These are phyloP conservation scores for honey bee (Apis mellifera) DNA, from an alignment of 1,140 invertebrate genomes.

Conservation along the genomic window DNA sequence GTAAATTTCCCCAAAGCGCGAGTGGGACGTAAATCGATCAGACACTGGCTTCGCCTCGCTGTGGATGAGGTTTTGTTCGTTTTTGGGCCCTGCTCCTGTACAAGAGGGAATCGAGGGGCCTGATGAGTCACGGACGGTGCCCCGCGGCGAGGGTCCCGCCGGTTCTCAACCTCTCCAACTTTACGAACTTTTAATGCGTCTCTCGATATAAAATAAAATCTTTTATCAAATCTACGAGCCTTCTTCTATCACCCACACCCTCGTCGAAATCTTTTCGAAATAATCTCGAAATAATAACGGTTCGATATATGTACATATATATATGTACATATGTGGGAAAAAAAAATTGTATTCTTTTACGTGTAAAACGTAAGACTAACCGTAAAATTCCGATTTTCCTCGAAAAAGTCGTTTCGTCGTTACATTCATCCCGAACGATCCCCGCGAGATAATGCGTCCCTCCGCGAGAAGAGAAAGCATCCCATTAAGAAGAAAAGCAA, in stretches of 20 bases:
- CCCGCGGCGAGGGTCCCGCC: slow-evolving; percentile 76
- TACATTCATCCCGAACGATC: no score
- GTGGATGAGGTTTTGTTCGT: slow-evolving; percentile 76
- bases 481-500: slow-evolving; percentile 4
- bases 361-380: no score
- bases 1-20: slow-evolving; percentile 76
- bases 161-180: slow-evolving; percentile 69
- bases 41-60: slow-evolving; percentile 74
- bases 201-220: background rate
- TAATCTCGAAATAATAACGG: background rate
- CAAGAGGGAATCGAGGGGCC: slow-evolving; percentile 79
- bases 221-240: no score
- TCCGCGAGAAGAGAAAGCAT: background rate
- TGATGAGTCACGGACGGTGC: slow-evolving; percentile 81
- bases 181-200: background rate
- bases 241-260: background rate
- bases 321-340: no score
- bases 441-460: background rate
- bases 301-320: no score
- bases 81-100: slow-evolving; percentile 79
- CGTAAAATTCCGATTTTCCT: no score
- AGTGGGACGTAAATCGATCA: slow-evolving; percentile 80
- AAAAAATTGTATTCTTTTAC: no score
- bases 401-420: background rate
- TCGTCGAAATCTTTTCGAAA: no score